Conservation (phyloP, 2,888 invertebrate genomes). For the Drosophila phalerata region DNA sequence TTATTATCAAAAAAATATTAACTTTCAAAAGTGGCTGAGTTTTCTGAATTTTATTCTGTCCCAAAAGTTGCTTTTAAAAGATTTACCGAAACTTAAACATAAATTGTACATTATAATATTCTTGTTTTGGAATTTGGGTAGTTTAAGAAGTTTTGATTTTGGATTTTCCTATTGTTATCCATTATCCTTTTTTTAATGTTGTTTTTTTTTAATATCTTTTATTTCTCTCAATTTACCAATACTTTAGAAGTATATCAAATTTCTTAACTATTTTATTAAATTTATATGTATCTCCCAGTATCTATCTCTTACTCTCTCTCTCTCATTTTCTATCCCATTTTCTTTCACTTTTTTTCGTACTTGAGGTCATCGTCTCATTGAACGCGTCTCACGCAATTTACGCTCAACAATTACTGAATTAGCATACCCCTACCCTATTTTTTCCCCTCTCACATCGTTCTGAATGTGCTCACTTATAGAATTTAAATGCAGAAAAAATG, state of each 20-base stretch:
- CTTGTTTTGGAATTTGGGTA: no score
- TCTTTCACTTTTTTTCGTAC: neutral
- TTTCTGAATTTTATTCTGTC: no score
- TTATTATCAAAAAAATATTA: no score
- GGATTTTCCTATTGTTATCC: no score
- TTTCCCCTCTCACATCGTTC: neutral
- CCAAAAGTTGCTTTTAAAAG: no score
- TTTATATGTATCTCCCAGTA: neutral
- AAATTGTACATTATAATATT: no score
- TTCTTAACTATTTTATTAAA: neutral
- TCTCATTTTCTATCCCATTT: neutral
- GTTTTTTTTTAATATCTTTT: neutral
- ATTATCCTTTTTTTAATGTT: neutral
- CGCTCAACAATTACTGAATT: conserved; percentile 67
- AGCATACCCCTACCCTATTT: conserved; percentile 32
- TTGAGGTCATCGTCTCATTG: conserved; percentile 49
- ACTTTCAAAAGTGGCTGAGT: no score
- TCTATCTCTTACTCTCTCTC: no score
- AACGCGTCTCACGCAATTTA: conserved; percentile 69
- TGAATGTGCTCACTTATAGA: conserved; percentile 11
- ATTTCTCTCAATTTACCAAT: neutral
- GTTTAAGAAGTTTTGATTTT: no score
- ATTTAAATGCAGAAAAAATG: conserved; percentile 31
- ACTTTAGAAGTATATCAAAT: neutral
- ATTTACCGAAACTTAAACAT: no score